Evolutionary conservation across 2,113 vertebrate genomes (phyloP), one percentile per base, ranked within the genome.

Genomic region (Xiphophorus maculatus): DNA sequence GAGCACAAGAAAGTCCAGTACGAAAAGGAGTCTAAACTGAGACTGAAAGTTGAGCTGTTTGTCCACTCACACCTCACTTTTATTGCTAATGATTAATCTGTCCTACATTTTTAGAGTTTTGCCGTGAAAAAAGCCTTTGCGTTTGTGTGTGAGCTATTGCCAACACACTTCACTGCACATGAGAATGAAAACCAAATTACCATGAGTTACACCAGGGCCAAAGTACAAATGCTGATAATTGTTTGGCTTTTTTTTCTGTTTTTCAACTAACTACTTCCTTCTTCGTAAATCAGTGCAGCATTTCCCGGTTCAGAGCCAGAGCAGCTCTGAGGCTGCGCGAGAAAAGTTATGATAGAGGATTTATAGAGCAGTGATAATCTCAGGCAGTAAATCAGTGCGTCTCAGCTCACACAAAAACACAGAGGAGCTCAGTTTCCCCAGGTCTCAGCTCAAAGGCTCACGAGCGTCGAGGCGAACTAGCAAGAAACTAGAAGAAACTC

Each of bases 291-390:
- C 65, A 84, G 48, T 63, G 32, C 6, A 66, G 42, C 3, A 3
- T 79, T 92, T 92, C 89, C 89, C 87, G 69, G 74, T 89, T 89
- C 78, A 61, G 35, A n/a, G 12, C 63, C 28, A 17, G 30, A 65
- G 5, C 63, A 40, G 37, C 66, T 15, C 25, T 33, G 19, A 27
- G 48, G 42, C 27, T 33, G 37, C 42, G 64, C 25, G n/a, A 63
- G 73, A 29, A 13, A 27, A 5, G 37, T 74, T 44, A 71, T 73
- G 51, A 70, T 11, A 7, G n/a, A 13, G 66, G 1, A 1, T 80
- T 74, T 83, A 79, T 58, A 29, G 40, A 25, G 3, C 42, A 30
- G 12, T 44, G 54, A 77, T 69, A n/a, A 71, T 37, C 22, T 37
- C 0, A 37, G 14, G 15, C 37, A 68, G 19, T 11, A n/a, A 2